Base-by-base conservation (phyloP, 1,140 invertebrate species). In the Sweltsa coloradensis region DNA sequence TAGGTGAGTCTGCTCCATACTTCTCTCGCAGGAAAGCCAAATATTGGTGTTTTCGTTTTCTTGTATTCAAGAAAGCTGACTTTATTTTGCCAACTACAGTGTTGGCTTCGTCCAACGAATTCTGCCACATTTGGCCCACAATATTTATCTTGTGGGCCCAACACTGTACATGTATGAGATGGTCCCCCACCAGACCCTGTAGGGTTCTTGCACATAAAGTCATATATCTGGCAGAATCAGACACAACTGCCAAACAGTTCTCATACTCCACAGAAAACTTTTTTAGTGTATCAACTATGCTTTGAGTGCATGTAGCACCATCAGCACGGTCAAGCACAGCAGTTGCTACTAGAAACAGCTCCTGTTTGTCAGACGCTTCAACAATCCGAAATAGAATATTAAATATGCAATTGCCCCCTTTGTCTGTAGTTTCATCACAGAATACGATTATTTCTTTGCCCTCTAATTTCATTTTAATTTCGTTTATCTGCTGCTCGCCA, bases 121-220 rank as follows among this genome's bases (percentile, higher is more conserved):
- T 16, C 36, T 37, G 36, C 36, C 36, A 37, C 23, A 22, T 37
- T 9, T 37, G 18, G 36, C 36, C 36, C 23, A 37, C 36, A 37
- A 37, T 16, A 37, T 37, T 37, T 3, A 37, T 37, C 23, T 37
- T 37, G n/a, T 37, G 36, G 18, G 36, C 36, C 36, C 36, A 37
- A n/a, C 36, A 37, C n/a, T 37, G 5, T 37, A 37, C 36, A 37
- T 37, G 36, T 5, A 37, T 37, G 16, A 37, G 11, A 37, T 37
- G 36, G 18, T 37, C 36, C 18, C 36, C 36, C 18, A 37, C 23
- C 3, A 37, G 16, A 37, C 36, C 36, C 18, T 19, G 36, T 19
- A 37, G 36, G 23, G 36, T 37, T 19, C 5, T 37, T 5, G 36
- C 36, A 37, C 36, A 37, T n/a, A 19, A 19, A 11, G 18, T 37